Percentiles rank a stretch among this genome's conserved stretches.
These are phyloP conservation scores for Smutsia temminckii DNA, from an alignment of 2,797 vertebrate species.

Conservation along the genomic window DNA sequence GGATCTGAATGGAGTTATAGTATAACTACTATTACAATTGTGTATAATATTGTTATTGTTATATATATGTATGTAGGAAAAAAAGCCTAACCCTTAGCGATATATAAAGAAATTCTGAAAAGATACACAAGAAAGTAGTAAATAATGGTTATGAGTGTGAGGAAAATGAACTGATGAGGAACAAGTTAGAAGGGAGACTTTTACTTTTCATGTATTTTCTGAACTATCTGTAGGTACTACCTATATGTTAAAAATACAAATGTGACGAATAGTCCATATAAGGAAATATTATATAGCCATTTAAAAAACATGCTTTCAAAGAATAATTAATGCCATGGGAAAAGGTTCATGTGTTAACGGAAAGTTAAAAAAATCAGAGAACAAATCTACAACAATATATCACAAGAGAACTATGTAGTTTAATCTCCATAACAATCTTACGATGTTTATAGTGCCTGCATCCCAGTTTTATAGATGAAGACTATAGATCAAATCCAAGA, in stretches of 20 bases:
- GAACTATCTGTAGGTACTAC: neutral
- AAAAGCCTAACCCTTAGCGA: neutral
- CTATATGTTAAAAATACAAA: constrained; percentile 23
- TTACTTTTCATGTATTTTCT: constrained; percentile 9
- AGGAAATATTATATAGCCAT: neutral
- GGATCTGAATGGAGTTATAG: no score
- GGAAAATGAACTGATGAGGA: neutral
- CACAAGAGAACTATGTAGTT: neutral
- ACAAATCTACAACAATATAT: neutral
- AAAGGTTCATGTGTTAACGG: neutral
- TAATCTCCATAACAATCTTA: neutral
- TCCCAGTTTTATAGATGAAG: neutral
- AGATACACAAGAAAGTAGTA: neutral
- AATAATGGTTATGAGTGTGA: neutral
- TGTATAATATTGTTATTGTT: no score
- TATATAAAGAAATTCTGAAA: neutral
- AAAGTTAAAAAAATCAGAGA: neutral
- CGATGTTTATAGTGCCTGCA: neutral
- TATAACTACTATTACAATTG: no score
- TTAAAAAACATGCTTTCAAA: neutral
- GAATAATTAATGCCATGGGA: neutral
- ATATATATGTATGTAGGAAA: no score
- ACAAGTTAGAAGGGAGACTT: neutral
- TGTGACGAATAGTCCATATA: neutral
- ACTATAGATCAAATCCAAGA: neutral